Evolutionary conservation across 1,140 invertebrate genomes (phyloP).

Genomic region (Nomia melanderi): DNA sequence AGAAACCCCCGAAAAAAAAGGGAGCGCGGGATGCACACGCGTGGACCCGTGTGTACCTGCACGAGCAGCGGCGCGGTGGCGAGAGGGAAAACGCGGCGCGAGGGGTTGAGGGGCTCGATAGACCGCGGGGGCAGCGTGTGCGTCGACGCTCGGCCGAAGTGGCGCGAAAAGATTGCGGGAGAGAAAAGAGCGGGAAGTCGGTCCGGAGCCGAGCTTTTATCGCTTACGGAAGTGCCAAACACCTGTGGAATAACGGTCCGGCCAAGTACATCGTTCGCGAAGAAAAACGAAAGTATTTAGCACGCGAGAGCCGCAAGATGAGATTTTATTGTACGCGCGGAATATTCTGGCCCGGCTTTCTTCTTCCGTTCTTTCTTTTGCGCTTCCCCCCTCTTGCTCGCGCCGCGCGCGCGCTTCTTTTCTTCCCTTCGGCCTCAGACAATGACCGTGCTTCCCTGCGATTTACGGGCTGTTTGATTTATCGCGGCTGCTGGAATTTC

Average conservation of each 20-base stretch:
- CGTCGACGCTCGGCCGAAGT: constrained; percentile 34
- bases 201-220: constrained; percentile 77
- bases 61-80: no score
- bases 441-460: not conserved
- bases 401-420: not conserved
- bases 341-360: not conserved
- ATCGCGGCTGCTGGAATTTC: not conserved
- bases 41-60: no score
- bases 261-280: constrained; percentile 78
- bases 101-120: constrained; percentile 19
- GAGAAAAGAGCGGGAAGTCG: constrained; percentile 68
- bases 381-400: no score
- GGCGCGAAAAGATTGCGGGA: constrained; percentile 75
- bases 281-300: constrained; percentile 77
- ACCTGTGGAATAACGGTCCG: constrained; percentile 80
- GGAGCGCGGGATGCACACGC: not conserved
- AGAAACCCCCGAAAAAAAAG: not conserved
- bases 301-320: constrained; percentile 64
- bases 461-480: constrained; percentile 9
- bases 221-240: constrained; percentile 81
- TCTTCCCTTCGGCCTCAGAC: not conserved
- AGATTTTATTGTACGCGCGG: constrained; percentile 59
- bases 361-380: no score
- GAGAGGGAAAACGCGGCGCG: constrained; percentile 1
- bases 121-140: constrained; percentile 17